phyloP scores from a whole-genome alignment of 2,888 invertebrate species.

The Leptopilina myrica region DNA sequence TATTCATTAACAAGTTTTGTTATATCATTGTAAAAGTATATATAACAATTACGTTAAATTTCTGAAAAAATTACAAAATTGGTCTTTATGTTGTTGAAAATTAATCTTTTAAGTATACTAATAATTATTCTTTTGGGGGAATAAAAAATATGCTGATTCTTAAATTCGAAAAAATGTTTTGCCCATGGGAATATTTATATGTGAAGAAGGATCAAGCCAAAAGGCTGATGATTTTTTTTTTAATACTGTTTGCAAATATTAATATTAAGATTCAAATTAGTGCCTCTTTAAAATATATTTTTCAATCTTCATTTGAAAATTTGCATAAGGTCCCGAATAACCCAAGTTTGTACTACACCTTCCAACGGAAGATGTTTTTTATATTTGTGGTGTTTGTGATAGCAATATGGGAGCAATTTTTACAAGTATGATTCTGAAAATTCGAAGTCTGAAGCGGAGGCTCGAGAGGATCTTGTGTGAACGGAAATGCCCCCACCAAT shows the following conservation, averaged over 20 bases:
- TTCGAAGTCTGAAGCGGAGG: constrained; percentile 91
- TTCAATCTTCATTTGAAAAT: constrained; percentile 23
- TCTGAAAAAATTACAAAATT: constrained; percentile 22
- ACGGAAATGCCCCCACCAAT: constrained; percentile 84
- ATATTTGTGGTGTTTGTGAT: constrained; percentile 25
- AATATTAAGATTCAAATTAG: constrained; percentile 10
- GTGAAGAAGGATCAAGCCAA: neutral
- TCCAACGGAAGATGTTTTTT: constrained; percentile 41
- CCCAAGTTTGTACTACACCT: constrained; percentile 58
- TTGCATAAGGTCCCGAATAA: constrained; percentile 53
- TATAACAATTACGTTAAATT: neutral
- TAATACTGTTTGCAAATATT: neutral
- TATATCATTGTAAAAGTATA: constrained; percentile 28
- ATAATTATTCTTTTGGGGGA: neutral
- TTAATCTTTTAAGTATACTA: constrained; percentile 5
- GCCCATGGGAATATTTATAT: neutral
- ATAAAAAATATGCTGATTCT: neutral
- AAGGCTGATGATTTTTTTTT: constrained; percentile 11
- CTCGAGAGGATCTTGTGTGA: constrained; percentile 88
- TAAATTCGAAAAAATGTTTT: constrained; percentile 4
- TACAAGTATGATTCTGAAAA: constrained; percentile 93
- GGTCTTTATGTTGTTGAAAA: neutral
- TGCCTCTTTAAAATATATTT: constrained; percentile 20
- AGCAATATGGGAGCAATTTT: constrained; percentile 50
- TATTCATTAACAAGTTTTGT: constrained; percentile 16